Conservation (phyloP, 1,140 invertebrate genomes). For the Gerris buenoi region DNA sequence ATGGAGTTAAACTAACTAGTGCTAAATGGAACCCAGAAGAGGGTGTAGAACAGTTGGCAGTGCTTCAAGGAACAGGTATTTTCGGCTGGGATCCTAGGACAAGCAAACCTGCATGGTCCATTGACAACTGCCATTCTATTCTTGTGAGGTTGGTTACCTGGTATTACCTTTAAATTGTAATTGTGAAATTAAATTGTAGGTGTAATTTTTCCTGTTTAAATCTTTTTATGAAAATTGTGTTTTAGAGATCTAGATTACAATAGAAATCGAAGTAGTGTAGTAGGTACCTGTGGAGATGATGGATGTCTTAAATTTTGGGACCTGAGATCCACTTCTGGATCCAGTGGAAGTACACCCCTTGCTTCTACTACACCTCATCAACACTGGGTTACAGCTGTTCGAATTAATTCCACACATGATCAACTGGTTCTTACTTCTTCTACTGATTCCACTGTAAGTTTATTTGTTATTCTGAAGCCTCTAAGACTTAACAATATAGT, state of each 20-base stretch:
- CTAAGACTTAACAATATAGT: no score
- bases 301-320: slow-evolving; percentile 93
- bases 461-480: no score
- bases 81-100: slow-evolving; percentile 75
- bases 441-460: slow-evolving; percentile 64
- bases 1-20: slow-evolving; percentile 47
- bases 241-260: slow-evolving; percentile 85
- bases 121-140: slow-evolving; percentile 76
- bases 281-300: slow-evolving; percentile 90
- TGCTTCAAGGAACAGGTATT: slow-evolving; percentile 67
- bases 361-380: slow-evolving; percentile 77
- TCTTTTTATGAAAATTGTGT: no score
- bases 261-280: slow-evolving; percentile 84
- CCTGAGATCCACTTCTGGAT: slow-evolving; percentile 50
- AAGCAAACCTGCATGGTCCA: slow-evolving; percentile 56
- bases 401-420: slow-evolving; percentile 90
- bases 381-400: slow-evolving; percentile 52
- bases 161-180: no score
- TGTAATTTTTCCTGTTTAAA: no score
- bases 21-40: slow-evolving; percentile 92
- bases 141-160: slow-evolving; percentile 59
- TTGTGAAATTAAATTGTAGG: no score
- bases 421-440: slow-evolving; percentile 88
- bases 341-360: slow-evolving; percentile 40
- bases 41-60: slow-evolving; percentile 66